Evolutionary conservation across 1,140 invertebrate genomes (phyloP).

Genomic region (Battus philenor): DNA sequence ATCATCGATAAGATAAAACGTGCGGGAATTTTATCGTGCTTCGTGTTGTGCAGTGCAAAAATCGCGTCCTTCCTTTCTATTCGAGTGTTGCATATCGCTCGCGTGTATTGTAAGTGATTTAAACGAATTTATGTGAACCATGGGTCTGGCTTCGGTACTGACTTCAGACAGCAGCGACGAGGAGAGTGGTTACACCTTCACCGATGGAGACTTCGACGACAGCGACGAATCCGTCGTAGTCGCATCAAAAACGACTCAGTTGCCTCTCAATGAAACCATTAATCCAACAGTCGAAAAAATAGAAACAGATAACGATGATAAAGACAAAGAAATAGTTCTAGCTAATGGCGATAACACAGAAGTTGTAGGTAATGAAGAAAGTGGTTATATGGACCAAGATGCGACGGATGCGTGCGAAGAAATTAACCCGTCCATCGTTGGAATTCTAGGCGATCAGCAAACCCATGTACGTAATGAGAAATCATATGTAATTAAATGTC

Average conservation of each 20-base stretch:
- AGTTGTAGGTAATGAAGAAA: constrained; percentile 18
- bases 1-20: constrained; percentile 54
- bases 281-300: constrained; percentile 30
- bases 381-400: constrained; percentile 6
- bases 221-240: constrained; percentile 49
- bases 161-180: constrained; percentile 56
- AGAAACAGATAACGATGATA: constrained; percentile 17
- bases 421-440: constrained; percentile 61
- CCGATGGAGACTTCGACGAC: constrained; percentile 66
- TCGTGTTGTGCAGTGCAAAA: constrained; percentile 41
- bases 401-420: constrained; percentile 32
- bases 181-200: constrained; percentile 65
- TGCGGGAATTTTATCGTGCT: constrained; percentile 34
- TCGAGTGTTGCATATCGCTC: constrained; percentile 21
- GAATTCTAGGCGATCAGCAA: constrained; percentile 69
- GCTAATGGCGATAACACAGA: constrained; percentile 12
- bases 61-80: constrained; percentile 55
- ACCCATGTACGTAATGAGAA: constrained; percentile 62
- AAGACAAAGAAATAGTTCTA: constrained; percentile 10
- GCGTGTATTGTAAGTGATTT: background rate
- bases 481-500: constrained; percentile 12
- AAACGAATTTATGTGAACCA: constrained; percentile 26
- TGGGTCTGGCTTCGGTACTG: constrained; percentile 48
- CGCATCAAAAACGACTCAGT: constrained; percentile 24
- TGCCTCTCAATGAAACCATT: constrained; percentile 54